phyloP scores from a whole-genome alignment of 2,113 vertebrate species.

The Nycticryphes semicollaris region DNA sequence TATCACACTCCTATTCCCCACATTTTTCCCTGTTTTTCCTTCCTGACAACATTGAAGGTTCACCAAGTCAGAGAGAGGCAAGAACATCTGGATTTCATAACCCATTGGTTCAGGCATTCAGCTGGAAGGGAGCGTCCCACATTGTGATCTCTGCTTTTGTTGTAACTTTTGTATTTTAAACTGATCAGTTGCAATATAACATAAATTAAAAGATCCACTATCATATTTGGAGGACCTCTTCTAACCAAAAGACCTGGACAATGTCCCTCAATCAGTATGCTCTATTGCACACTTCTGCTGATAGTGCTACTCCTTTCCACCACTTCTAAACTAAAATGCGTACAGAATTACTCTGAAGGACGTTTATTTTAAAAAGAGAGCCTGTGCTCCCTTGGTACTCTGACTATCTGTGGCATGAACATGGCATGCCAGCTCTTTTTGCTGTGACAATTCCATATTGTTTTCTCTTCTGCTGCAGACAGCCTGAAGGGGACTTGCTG shows the following conservation, averaged over 20 bases:
- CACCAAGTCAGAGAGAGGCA: background rate
- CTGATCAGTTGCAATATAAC: background rate
- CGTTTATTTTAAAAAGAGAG: background rate
- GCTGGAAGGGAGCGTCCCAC: background rate
- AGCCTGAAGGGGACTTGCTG: slow-evolving; percentile 82
- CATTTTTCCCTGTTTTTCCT: background rate
- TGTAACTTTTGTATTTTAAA: background rate
- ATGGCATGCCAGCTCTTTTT: background rate
- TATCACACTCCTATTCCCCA: rapidly evolving
- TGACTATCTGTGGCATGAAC: background rate
- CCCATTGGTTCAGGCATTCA: background rate
- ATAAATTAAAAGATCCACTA: background rate
- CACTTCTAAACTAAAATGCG: background rate
- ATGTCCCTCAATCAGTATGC: background rate
- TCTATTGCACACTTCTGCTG: background rate
- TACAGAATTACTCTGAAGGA: background rate
- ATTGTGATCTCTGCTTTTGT: background rate
- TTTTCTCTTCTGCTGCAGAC: slow-evolving; percentile 65
- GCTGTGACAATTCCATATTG: background rate
- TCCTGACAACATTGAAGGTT: background rate
- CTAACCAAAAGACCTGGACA: background rate
- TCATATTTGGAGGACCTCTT: background rate
- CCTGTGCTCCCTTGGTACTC: background rate
- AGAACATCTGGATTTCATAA: background rate
- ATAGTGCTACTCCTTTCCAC: background rate